A percentile compares a stretch with the other conserved stretches of the same genome.
These are phyloP conservation scores for Dunckerocampus dactyliophorus DNA, from an alignment of 2,113 vertebrate genomes.

Conservation along the genomic window DNA sequence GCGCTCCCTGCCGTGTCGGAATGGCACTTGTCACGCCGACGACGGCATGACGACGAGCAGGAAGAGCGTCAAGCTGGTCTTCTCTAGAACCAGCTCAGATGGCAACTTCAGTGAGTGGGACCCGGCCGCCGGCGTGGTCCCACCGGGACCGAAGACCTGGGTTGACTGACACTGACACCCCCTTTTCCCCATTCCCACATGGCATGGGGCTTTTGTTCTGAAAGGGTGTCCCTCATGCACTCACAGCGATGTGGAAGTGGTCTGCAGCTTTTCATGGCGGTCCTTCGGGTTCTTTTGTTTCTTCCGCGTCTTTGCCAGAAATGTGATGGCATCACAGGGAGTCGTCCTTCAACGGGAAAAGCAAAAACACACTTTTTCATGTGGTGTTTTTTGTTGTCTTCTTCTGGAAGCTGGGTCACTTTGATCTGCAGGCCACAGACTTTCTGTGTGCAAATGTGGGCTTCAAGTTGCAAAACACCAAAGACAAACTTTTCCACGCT, in stretches of 20 bases:
- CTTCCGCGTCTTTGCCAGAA: no score
- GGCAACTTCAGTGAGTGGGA: constrained; percentile 64
- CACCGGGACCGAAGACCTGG: constrained; percentile 35
- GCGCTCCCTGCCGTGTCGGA: constrained; percentile 31
- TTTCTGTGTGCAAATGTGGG: no score
- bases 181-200: constrained; percentile 22
- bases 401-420: no score
- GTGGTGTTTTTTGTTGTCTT: no score
- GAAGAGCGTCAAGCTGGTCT: constrained; percentile 16
- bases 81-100: constrained; percentile 49
- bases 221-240: constrained; percentile 33
- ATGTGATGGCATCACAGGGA: no score
- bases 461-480: no score
- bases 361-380: no score
- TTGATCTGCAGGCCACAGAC: no score
- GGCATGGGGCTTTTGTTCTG: background rate
- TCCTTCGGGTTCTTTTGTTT: no score
- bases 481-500: no score
- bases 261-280: no score
- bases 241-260: constrained; percentile 6
- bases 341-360: no score
- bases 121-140: constrained; percentile 25
- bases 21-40: constrained; percentile 18
- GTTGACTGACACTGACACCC: constrained; percentile 57
- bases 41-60: constrained; percentile 3